Evolutionary conservation across 2,797 vertebrate species (phyloP).

Genomic region (Rhodeus uyekii): DNA sequence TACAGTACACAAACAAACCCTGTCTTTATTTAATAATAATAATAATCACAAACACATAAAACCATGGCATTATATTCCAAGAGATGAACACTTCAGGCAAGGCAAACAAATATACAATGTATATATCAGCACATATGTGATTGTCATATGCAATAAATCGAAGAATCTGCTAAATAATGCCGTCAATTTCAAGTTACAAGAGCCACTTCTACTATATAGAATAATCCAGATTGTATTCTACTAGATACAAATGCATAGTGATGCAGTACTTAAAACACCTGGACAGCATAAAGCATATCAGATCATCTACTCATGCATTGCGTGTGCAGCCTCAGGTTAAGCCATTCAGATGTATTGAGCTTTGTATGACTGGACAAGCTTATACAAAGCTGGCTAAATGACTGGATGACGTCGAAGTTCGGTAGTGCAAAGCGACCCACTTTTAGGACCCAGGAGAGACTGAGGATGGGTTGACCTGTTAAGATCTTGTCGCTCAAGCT

Average conservation of each 20-base stretch:
- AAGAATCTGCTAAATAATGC: conserved; percentile 20
- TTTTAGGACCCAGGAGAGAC: conserved; percentile 28
- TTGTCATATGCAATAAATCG: conserved; percentile 28
- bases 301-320: conserved; percentile 42
- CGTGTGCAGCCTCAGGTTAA: conserved; percentile 48
- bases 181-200: conserved; percentile 9
- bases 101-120: conserved; percentile 24
- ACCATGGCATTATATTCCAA: not conserved
- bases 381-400: conserved; percentile 46
- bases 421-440: conserved; percentile 57
- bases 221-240: conserved; percentile 13
- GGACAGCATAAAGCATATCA: conserved; percentile 32
- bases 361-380: conserved; percentile 56
- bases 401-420: conserved; percentile 26
- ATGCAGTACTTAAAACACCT: conserved; percentile 25
- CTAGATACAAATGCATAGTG: conserved; percentile 55
- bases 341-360: conserved; percentile 65
- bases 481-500: conserved; percentile 13
- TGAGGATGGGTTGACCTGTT: conserved; percentile 30
- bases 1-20: not conserved
- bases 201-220: not conserved
- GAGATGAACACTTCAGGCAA: conserved; percentile 13
- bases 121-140: conserved; percentile 25
- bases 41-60: conserved; percentile 15
- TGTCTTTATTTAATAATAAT: conserved; percentile 9